A percentile compares a stretch with the other conserved stretches of the same genome.
These are phyloP conservation scores for Trissolcus brochymenae DNA, from an alignment of 2,888 invertebrate species.

Conservation along the genomic window DNA sequence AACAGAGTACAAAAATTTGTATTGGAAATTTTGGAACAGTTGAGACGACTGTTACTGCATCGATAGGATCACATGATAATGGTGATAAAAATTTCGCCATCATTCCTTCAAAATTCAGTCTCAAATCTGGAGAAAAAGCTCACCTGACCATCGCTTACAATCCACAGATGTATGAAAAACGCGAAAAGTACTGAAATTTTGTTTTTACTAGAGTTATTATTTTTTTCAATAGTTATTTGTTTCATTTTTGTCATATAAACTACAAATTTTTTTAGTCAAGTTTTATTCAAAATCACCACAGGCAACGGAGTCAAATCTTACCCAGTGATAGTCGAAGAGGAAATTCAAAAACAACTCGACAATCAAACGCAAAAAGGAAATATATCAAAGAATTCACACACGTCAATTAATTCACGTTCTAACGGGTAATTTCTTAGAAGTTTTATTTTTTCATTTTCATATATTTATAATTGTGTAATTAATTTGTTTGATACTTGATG, in stretches of 20 bases:
- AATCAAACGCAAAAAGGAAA: background rate
- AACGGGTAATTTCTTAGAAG: background rate
- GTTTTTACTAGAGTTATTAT: background rate
- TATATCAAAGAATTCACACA: background rate
- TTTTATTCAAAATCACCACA: conserved; percentile 61
- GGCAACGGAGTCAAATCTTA: conserved; percentile 62
- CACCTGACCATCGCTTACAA: background rate
- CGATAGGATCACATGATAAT: background rate
- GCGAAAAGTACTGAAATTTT: background rate
- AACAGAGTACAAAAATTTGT: background rate
- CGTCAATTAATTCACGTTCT: background rate
- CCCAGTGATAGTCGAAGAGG: conserved; percentile 59
- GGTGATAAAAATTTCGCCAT: background rate
- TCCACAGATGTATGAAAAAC: background rate
- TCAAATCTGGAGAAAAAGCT: background rate
- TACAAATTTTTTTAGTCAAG: conserved; percentile 53
- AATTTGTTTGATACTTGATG: conserved; percentile 8
- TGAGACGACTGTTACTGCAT: background rate
- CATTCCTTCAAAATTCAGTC: background rate
- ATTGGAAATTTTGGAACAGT: background rate
- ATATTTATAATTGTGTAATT: background rate
- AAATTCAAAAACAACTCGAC: conserved; percentile 37
- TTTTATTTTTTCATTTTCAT: no score
- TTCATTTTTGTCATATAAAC: conserved; percentile 9
- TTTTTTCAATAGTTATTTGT: background rate